phyloP scores from a whole-genome alignment of 1,140 invertebrate genomes.

The Melitaea cinxia region DNA sequence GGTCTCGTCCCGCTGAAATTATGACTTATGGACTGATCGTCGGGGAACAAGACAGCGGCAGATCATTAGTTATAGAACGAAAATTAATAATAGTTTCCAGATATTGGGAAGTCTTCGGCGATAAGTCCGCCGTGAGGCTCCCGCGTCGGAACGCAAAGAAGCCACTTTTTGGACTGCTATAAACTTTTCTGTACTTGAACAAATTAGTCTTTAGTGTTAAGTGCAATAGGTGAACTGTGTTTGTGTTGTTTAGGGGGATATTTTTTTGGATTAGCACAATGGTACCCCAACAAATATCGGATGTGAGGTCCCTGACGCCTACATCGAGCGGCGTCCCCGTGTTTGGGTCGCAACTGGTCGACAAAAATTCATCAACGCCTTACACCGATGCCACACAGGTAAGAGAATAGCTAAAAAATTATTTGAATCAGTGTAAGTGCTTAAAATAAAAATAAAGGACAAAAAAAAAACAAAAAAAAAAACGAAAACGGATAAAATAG shows the following conservation, averaged over 20 bases:
- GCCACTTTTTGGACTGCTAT: constrained; percentile 26
- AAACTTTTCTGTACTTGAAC: constrained; percentile 33
- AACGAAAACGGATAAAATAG: neutral
- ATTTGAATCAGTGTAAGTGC: constrained; percentile 5
- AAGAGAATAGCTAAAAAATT: constrained; percentile 61
- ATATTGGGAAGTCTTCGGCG: constrained; percentile 72
- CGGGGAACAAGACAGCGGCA: constrained; percentile 60
- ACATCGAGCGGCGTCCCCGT: constrained; percentile 80
- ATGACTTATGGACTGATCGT: constrained; percentile 78
- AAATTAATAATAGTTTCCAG: constrained; percentile 75
- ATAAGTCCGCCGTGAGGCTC: constrained; percentile 63
- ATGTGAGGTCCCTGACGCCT: constrained; percentile 75
- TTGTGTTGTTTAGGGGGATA: constrained; percentile 62
- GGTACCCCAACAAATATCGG: constrained; percentile 81
- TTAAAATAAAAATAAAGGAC: neutral
- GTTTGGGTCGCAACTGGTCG: constrained; percentile 93
- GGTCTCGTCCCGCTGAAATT: constrained; percentile 73
- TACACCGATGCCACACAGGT: constrained; percentile 98
- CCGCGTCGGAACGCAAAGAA: constrained; percentile 41
- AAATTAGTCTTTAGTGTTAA: constrained; percentile 62
- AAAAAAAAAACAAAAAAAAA: neutral
- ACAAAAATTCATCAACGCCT: constrained; percentile 94
- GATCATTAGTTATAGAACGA: constrained; percentile 64
- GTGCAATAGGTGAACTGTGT: constrained; percentile 77
- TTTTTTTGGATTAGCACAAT: constrained; percentile 73